Evolutionary conservation across 2,113 vertebrate species (phyloP), one percentile per base, ranked within the genome.

Genomic region (Drymodes brunneopygia): DNA sequence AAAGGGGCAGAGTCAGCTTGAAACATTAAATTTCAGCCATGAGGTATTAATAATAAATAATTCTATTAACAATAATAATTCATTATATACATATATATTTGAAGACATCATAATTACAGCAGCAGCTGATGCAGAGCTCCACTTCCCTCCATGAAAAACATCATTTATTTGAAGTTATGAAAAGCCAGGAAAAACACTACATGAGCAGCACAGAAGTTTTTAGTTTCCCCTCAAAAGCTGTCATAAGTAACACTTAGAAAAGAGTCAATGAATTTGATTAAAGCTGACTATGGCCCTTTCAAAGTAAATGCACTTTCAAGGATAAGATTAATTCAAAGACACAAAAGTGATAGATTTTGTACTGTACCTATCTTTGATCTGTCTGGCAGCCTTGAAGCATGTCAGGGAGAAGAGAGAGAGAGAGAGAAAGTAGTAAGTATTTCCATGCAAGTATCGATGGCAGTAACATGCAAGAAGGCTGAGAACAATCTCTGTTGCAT

Each of bases 331-430:
- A 96, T 42, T 57, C 91, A 89, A 97, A 84, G 96, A 95, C 53
- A 92, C 67, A 95, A 97, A 94, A 97, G 96, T 79, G n/a, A 85
- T 74, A 97, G 94, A 96, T 92, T 97, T 97, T 83, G 96, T 98
- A 98, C 98, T 97, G 79, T 98, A 99, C 99, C 99, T 98, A 98
- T 99, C 99, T 97, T 99, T 99, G 98, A 99, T 99, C 98, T 99
- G 98, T 98, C 98, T 99, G 92, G 99, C 97, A 98, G 99, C 99
- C 99, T 99, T 98, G 98, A 96, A 88, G 96, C 94, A 96, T 90
- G 94, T 98, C 94, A 98, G 97, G 97, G 91, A 98, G 95, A 98
- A 98, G 97, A 98, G 96, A 98, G 97, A 98, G 95, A 98, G 97
- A 98, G 96, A 98, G 97, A 98, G 95, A 98, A 98, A 96, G 98